phyloP scores from a whole-genome alignment of 92 coral and sea anemone genomes.

The Diadumene lineata region DNA sequence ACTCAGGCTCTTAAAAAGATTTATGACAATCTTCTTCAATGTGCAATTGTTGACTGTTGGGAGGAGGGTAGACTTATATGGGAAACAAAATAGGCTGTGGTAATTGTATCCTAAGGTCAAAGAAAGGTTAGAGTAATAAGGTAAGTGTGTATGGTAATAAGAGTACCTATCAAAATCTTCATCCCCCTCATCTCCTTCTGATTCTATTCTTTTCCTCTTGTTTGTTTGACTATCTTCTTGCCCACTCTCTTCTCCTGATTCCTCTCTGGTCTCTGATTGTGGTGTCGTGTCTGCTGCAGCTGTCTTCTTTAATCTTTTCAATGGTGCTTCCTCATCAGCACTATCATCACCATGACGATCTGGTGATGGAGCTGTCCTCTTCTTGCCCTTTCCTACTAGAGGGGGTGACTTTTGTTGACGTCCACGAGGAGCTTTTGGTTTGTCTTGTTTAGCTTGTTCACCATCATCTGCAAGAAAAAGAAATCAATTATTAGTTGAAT shows the following conservation, averaged over 20 bases:
- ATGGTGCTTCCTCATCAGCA: conserved; percentile 51
- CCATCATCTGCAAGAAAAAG: conserved; percentile 17
- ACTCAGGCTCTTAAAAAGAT: too few relatives aligned
- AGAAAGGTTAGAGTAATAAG: neutral
- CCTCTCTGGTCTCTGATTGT: conserved; percentile 19
- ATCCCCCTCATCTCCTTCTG: conserved; percentile 40
- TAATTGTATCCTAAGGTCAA: too few relatives aligned
- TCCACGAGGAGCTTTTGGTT: conserved; percentile 44
- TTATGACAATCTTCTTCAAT: too few relatives aligned
- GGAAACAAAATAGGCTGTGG: neutral
- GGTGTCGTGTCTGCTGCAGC: conserved; percentile 1
- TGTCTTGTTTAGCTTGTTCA: conserved; percentile 51
- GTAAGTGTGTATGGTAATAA: neutral
- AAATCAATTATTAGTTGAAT: too few relatives aligned
- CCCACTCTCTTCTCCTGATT: conserved; percentile 26
- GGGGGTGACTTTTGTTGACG: conserved; percentile 46
- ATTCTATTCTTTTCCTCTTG: conserved; percentile 54
- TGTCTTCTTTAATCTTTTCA: conserved; percentile 32
- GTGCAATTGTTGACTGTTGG: too few relatives aligned
- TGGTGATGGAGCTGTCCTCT: conserved; percentile 25
- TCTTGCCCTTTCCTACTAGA: conserved; percentile 17
- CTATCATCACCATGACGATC: conserved; percentile 34
- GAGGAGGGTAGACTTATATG: too few relatives aligned
- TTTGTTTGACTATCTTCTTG: conserved; percentile 11
- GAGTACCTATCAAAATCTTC: conserved; percentile 71